Percentiles rank a stretch among this genome's conserved stretches.
Evolutionary conservation across 2,113 vertebrate species (phyloP).

Genomic region (Pogonocichla stellata): DNA sequence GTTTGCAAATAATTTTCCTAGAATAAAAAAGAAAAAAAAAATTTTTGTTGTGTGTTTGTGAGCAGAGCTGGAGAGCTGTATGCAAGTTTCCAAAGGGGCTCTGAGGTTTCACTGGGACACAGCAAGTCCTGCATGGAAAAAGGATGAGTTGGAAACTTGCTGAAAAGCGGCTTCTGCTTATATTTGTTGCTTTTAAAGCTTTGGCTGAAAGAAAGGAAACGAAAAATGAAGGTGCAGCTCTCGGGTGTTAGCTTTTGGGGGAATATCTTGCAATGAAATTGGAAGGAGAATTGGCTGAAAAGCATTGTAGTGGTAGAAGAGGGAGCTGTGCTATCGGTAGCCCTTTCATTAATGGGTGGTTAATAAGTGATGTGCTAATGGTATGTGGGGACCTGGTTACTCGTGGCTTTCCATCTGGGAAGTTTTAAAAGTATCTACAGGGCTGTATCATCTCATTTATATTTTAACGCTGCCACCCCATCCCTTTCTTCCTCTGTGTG

Average conservation of each 20-base stretch:
- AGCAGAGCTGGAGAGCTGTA: neutral
- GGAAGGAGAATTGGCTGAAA: neutral
- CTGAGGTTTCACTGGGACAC: neutral
- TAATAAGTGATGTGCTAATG: slow-evolving; percentile 45
- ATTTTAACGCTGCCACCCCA: neutral
- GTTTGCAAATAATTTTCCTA: neutral
- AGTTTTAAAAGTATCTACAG: neutral
- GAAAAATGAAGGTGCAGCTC: neutral
- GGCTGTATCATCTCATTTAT: neutral
- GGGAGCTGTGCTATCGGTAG: neutral
- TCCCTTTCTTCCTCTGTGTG: neutral
- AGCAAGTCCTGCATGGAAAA: neutral
- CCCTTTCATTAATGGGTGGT: slow-evolving; percentile 6
- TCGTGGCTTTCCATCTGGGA: neutral
- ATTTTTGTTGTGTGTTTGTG: neutral
- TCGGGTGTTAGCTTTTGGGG: neutral
- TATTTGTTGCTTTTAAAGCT: neutral
- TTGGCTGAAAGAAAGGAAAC: neutral
- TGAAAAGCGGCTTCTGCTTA: neutral
- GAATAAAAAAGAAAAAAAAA: neutral
- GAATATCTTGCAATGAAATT: neutral
- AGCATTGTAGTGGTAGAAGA: neutral
- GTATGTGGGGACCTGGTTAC: neutral
- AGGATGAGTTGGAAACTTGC: neutral
- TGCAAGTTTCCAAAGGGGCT: neutral